Evolutionary conservation across 2,888 invertebrate genomes (phyloP), one percentile per base, ranked within the genome.

Genomic region (Prenolepis imparis): DNA sequence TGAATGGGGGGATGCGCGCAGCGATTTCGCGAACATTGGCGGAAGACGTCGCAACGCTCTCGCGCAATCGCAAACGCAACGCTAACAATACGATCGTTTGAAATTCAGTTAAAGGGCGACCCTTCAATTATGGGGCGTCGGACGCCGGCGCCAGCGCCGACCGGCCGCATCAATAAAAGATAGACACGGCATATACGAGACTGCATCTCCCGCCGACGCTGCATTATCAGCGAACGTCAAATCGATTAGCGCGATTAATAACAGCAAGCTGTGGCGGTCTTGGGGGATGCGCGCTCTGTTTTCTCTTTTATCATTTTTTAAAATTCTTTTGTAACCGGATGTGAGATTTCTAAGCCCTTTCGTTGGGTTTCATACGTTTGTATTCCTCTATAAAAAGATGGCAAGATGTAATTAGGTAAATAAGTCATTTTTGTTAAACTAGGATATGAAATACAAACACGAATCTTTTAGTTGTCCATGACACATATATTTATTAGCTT

Each of bases 161-260:
- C 44, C 72, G 78, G 59, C 44, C 72, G 59, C 78, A 80, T 80
- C 78, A 80, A 80, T 80, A 80, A 80, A 80, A 80, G 78, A 80
- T 80, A 72, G 78, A 80, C 78, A 78, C 57, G n/a, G 59, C 59
- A 80, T 41, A n/a, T 52, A 77, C 68, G 68, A 67, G 77, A 68
- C 78, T 72, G 72, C 44, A 72, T 80, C 24, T 55, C 70, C 28
- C 41, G 48, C 44, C 32, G 78, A 44, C 44, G 78, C 78, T 72
- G 78, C 59, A 80, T 80, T 72, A 80, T 44, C 59, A 80, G 59
- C 57, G 57, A 24, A 59, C 72, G 28, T 80, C 72, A 80, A 80
- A 72, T 80, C 78, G 78, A 80, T 80, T 80, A 80, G 72, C 59
- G 72, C 59, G 78, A 80, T 80, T 80, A 80, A 80, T 80, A 80